Conservation (phyloP, 2,888 invertebrate genomes). For the Salticus scenicus region DNA sequence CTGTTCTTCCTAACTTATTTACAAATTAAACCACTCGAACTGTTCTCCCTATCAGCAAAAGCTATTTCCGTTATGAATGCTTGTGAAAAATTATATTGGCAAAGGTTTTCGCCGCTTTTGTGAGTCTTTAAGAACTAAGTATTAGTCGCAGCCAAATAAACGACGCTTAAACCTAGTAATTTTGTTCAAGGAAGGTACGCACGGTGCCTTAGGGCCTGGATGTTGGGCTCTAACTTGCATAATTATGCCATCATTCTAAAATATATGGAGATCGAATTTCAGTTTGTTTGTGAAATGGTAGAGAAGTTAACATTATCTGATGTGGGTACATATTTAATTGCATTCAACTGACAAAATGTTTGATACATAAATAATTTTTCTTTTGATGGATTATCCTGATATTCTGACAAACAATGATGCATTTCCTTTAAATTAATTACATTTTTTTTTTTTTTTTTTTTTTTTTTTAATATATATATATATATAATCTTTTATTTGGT, state of each 20-base stretch:
- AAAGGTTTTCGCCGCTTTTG: neutral
- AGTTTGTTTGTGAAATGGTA: neutral
- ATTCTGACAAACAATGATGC: too few relatives aligned
- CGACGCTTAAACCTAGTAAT: neutral
- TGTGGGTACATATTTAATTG: too few relatives aligned
- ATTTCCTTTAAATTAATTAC: too few relatives aligned
- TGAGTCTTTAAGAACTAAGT: neutral
- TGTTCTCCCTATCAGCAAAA: neutral
- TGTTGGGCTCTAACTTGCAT: neutral
- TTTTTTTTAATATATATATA: too few relatives aligned
- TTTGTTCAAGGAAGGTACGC: neutral
- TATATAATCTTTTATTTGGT: too few relatives aligned
- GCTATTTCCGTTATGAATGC: neutral
- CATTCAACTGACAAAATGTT: too few relatives aligned
- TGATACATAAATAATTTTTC: too few relatives aligned
- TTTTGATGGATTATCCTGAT: too few relatives aligned
- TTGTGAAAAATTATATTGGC: neutral
- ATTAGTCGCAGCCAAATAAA: neutral
- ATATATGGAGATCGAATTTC: neutral
- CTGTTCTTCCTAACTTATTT: neutral
- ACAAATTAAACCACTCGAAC: neutral
- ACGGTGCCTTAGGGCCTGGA: neutral
- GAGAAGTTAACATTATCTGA: too few relatives aligned
- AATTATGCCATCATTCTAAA: neutral
- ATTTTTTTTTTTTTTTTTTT: too few relatives aligned